Percentiles rank a stretch among this genome's conserved stretches.
phyloP scores from a whole-genome alignment of 2,888 invertebrate species.

The Habroteleia sp. region DNA sequence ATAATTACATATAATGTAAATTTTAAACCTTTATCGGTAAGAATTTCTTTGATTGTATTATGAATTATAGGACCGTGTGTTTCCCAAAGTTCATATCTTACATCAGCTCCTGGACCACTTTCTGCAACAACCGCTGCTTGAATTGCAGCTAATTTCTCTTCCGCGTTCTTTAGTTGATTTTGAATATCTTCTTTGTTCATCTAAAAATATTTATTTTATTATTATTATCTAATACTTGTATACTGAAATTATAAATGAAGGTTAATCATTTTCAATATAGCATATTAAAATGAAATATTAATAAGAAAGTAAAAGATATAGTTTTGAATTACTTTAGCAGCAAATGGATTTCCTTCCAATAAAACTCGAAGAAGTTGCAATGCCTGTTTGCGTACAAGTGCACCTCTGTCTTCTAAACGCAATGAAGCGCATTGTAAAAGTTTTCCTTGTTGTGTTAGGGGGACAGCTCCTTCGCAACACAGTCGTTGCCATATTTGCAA shows the following conservation, averaged over 20 bases:
- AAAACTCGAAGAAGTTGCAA: conserved; percentile 89
- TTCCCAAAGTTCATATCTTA: conserved; percentile 74
- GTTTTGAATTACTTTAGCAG: conserved; percentile 84
- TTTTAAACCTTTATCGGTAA: conserved; percentile 57
- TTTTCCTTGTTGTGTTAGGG: conserved; percentile 86
- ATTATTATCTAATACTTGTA: too few relatives aligned
- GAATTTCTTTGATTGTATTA: conserved; percentile 69
- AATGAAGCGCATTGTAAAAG: conserved; percentile 86
- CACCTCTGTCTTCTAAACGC: conserved; percentile 91
- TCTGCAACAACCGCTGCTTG: conserved; percentile 68
- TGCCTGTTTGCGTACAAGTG: conserved; percentile 92
- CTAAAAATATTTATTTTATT: conserved; percentile 71
- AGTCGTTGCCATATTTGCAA: conserved; percentile 92
- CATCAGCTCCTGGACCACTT: conserved; percentile 72
- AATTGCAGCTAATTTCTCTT: conserved; percentile 84
- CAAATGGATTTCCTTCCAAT: conserved; percentile 92
- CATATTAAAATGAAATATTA: too few relatives aligned
- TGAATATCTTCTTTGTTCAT: conserved; percentile 83
- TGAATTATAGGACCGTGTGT: conserved; percentile 71
- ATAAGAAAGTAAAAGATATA: too few relatives aligned
- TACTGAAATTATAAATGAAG: too few relatives aligned
- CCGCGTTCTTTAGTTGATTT: conserved; percentile 84
- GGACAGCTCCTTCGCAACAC: conserved; percentile 90
- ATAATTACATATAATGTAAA: neutral
- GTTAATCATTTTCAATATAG: too few relatives aligned